phyloP scores from a whole-genome alignment of 2,888 invertebrate genomes.

The Corbicula japonica region DNA sequence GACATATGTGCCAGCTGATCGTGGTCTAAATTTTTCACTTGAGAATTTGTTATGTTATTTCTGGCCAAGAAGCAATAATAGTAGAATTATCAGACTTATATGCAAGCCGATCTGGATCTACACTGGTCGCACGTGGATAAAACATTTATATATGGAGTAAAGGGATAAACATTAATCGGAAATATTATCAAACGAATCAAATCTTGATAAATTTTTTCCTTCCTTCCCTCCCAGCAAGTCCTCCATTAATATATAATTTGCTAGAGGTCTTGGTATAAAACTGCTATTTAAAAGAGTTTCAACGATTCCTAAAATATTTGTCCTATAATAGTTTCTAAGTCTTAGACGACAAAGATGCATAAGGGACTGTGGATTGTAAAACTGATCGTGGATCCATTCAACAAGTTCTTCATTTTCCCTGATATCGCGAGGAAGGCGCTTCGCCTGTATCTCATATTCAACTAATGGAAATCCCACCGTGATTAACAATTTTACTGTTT shows the following conservation, averaged over 20 bases:
- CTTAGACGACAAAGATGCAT: conserved; percentile 67
- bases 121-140: too few relatives aligned
- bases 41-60: too few relatives aligned
- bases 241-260: conserved; percentile 63
- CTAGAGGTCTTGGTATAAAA: conserved; percentile 67
- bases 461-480: conserved; percentile 71
- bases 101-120: too few relatives aligned
- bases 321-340: conserved; percentile 51
- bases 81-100: too few relatives aligned
- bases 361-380: conserved; percentile 67
- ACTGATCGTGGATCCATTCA: conserved; percentile 67
- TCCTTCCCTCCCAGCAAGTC: conserved; percentile 53
- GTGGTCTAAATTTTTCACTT: too few relatives aligned
- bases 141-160: too few relatives aligned
- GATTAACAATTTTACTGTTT: conserved; percentile 75
- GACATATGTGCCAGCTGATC: too few relatives aligned
- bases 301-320: conserved; percentile 6
- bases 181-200: conserved; percentile 18
- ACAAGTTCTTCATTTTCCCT: conserved; percentile 63
- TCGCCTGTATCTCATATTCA: conserved; percentile 56
- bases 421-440: conserved; percentile 52
- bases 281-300: conserved; percentile 5
- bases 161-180: conserved; percentile 2
- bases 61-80: too few relatives aligned
- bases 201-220: neutral